Evolutionary conservation across 2,888 invertebrate genomes (phyloP).

Genomic region (Drosophila anomelani): DNA sequence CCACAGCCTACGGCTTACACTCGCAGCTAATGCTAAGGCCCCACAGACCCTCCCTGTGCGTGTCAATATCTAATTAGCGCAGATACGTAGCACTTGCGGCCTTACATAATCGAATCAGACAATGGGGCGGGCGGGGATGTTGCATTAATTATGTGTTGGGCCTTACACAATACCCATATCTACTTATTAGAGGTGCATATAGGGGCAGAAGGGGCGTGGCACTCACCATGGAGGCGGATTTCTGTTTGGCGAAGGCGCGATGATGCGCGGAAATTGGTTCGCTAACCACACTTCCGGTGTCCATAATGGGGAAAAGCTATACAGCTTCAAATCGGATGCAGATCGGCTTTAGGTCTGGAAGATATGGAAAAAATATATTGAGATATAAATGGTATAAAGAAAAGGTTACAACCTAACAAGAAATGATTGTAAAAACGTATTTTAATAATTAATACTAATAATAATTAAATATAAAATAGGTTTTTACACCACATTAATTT

Average conservation of each 20-base stretch:
- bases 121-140: conserved; percentile 47
- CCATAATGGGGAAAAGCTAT: conserved; percentile 68
- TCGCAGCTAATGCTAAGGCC: conserved; percentile 2
- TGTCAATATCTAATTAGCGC: conserved; percentile 68
- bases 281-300: conserved; percentile 83
- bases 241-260: conserved; percentile 84
- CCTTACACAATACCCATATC: conserved; percentile 24
- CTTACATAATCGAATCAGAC: conserved; percentile 75
- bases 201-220: conserved; percentile 1
- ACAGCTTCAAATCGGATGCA: neutral
- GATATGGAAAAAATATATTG: neutral
- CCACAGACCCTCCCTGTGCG: conserved; percentile 46
- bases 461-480: neutral
- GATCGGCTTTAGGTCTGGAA: conserved; percentile 17
- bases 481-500: neutral
- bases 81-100: conserved; percentile 44
- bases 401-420: neutral
- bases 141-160: conserved; percentile 38
- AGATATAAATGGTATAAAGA: neutral
- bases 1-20: conserved; percentile 28
- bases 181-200: conserved; percentile 14
- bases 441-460: neutral
- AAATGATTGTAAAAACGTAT: no score
- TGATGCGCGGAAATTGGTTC: conserved; percentile 84
- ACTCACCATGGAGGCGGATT: conserved; percentile 84